Percentiles rank a stretch among this genome's conserved stretches.
phyloP scores from a whole-genome alignment of 2,113 vertebrate genomes.

The Pelodiscus sinensis region DNA sequence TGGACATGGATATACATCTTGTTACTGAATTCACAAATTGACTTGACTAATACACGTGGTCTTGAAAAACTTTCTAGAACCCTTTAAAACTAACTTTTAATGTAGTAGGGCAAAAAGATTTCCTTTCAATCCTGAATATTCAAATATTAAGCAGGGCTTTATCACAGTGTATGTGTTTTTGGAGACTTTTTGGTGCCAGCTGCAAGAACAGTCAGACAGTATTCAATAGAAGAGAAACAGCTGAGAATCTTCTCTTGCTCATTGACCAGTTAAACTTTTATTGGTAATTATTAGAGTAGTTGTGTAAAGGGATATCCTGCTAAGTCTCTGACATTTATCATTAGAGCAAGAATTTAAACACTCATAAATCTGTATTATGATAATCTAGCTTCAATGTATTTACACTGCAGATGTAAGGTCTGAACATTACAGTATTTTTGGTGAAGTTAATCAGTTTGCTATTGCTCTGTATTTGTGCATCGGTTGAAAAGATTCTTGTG shows the following conservation, averaged over 20 bases:
- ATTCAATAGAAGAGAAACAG: background rate
- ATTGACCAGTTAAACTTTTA: background rate
- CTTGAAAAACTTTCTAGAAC: background rate
- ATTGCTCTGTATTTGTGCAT: background rate
- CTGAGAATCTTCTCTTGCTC: background rate
- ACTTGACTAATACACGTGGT: background rate
- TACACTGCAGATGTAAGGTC: fast-evolving
- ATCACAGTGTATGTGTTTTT: no score
- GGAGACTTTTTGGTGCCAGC: background rate
- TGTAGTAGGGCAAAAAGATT: background rate
- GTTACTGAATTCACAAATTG: background rate
- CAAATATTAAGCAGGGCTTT: background rate
- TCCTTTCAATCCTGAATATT: background rate
- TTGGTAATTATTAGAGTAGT: background rate
- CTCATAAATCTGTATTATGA: background rate
- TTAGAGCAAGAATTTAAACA: background rate
- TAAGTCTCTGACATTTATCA: background rate
- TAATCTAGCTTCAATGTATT: background rate
- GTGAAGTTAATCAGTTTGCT: background rate
- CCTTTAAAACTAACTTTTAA: background rate
- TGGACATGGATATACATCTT: background rate
- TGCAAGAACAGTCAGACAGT: background rate
- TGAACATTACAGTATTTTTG: background rate
- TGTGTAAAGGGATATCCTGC: background rate
- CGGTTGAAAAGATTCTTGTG: background rate